Evolutionary conservation across 2,888 invertebrate genomes (phyloP).

Genomic region (Ectemnius lituratus): DNA sequence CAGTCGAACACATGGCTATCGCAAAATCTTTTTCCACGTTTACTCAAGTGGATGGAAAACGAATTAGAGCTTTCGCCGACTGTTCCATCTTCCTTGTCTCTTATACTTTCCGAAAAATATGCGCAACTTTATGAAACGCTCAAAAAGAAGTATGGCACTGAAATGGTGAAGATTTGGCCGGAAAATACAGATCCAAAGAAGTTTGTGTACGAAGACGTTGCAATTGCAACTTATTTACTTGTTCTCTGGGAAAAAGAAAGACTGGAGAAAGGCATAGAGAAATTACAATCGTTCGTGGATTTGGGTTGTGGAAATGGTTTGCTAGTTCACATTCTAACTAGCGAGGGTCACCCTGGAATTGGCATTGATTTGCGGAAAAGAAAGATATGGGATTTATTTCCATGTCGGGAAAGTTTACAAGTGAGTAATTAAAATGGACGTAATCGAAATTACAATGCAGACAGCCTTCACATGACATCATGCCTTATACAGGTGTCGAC

Average conservation of each 20-base stretch:
- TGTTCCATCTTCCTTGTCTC: slow-evolving; percentile 80
- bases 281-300: slow-evolving; percentile 88
- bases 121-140: slow-evolving; percentile 85
- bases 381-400: slow-evolving; percentile 92
- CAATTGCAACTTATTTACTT: slow-evolving; percentile 93
- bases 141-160: slow-evolving; percentile 88
- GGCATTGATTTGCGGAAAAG: slow-evolving; percentile 92
- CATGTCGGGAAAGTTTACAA: slow-evolving; percentile 82
- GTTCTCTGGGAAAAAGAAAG: slow-evolving; percentile 86
- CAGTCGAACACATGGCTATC: slow-evolving; percentile 79
- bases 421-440: slow-evolving; percentile 74
- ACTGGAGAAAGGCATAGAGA: slow-evolving; percentile 70
- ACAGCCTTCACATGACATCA: background rate
- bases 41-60: slow-evolving; percentile 83
- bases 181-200: slow-evolving; percentile 96
- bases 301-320: slow-evolving; percentile 99
- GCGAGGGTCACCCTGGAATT: slow-evolving; percentile 89
- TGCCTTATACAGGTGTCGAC: slow-evolving; percentile 80
- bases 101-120: slow-evolving; percentile 85
- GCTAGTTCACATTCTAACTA: slow-evolving; percentile 89
- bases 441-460: too few relatives aligned
- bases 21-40: slow-evolving; percentile 80
- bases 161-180: slow-evolving; percentile 91
- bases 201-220: slow-evolving; percentile 97
- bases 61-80: slow-evolving; percentile 54